Percentiles rank a stretch among this genome's conserved stretches.
These are phyloP conservation scores for Scomber scombrus DNA, from an alignment of 2,113 vertebrate species.

Conservation along the genomic window DNA sequence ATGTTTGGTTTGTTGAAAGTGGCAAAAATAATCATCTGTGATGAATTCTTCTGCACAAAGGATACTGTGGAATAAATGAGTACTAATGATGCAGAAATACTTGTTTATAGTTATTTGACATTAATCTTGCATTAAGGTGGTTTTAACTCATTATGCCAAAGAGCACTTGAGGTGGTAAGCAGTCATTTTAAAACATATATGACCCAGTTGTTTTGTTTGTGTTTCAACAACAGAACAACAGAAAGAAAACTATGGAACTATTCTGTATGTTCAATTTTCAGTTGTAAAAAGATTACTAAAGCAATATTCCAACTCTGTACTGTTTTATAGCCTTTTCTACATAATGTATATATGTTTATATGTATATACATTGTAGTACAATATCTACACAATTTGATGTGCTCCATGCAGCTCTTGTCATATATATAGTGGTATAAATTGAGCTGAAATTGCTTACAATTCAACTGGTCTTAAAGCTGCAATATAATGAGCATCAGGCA, in stretches of 20 bases:
- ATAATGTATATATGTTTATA: too few relatives aligned
- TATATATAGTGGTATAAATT: not conserved
- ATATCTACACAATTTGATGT: not conserved
- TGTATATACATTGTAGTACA: not conserved
- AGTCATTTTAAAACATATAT: not conserved
- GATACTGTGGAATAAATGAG: slow-evolving; percentile 21
- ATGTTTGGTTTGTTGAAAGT: not conserved
- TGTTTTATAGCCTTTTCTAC: not conserved
- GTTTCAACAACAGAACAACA: not conserved
- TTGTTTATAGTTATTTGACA: not conserved
- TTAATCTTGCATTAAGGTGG: rapidly evolving
- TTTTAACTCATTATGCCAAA: not conserved
- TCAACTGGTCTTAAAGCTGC: not conserved
- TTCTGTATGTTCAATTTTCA: not conserved
- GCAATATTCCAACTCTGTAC: not conserved
- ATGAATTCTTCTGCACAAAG: slow-evolving; percentile 15
- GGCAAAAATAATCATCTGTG: not conserved
- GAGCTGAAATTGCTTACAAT: not conserved
- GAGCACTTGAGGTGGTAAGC: not conserved
- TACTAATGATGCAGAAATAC: not conserved
- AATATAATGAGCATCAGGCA: not conserved
- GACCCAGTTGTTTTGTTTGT: not conserved
- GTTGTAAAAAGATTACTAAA: not conserved
- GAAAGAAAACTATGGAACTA: too few relatives aligned
- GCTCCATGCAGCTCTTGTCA: not conserved